Conservation (phyloP, 92 coral and sea anemone species). For the Heliopora coerulea region DNA sequence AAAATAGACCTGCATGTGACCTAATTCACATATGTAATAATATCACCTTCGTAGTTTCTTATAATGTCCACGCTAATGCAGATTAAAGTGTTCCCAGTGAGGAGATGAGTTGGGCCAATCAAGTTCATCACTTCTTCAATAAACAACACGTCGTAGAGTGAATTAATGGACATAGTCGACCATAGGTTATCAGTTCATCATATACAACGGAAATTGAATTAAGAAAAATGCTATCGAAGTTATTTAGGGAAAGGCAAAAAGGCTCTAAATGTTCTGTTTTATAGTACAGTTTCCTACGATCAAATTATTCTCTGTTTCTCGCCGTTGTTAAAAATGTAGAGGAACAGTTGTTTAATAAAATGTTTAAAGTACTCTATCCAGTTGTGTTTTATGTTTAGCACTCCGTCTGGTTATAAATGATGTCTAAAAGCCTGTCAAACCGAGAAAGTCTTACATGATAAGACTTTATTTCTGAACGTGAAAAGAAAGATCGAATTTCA, state of each 20-base stretch:
- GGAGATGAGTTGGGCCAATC: constrained; percentile 17
- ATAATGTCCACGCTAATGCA: constrained; percentile 17
- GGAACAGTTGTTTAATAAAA: constrained; percentile 14
- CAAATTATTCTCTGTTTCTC: background rate
- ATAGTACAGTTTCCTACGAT: background rate
- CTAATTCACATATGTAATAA: no score
- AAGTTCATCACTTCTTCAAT: constrained; percentile 31
- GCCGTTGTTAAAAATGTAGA: background rate
- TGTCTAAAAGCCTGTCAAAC: no score
- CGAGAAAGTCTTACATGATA: background rate
- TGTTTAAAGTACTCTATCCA: no score
- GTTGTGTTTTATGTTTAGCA: no score
- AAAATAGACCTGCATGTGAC: no score
- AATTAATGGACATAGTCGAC: constrained; percentile 39
- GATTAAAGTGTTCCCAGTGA: constrained; percentile 9
- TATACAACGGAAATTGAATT: constrained; percentile 40
- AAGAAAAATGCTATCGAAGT: constrained; percentile 9
- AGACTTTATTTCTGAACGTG: background rate
- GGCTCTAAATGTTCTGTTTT: constrained; percentile 5
- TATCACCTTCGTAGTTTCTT: background rate
- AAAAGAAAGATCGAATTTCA: background rate
- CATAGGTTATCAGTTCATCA: constrained; percentile 35
- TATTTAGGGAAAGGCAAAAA: constrained; percentile 15
- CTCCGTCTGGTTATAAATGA: background rate
- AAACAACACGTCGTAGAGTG: constrained; percentile 24